Evolutionary conservation across 2,888 invertebrate genomes (phyloP).

Genomic region (Sinotaia quadrata): DNA sequence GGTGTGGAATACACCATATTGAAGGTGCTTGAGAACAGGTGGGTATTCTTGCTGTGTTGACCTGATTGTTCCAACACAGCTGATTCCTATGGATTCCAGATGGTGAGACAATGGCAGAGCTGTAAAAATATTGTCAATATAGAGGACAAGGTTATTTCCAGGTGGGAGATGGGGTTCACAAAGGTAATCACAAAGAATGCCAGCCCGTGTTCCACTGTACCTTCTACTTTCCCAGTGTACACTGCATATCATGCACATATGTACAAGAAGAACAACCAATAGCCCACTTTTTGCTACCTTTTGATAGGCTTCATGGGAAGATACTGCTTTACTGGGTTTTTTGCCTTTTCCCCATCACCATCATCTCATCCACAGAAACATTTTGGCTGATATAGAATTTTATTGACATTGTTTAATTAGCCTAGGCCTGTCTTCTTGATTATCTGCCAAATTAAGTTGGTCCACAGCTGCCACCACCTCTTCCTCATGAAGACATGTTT

Average conservation of each 20-base stretch:
- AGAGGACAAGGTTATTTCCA: constrained; percentile 1
- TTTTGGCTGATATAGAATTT: constrained; percentile 12
- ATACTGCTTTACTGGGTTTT: constrained; percentile 9
- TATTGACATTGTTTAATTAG: not conserved
- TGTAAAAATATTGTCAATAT: constrained; percentile 7
- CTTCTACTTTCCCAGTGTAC: constrained; percentile 3
- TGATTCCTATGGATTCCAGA: not conserved
- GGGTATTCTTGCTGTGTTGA: not conserved
- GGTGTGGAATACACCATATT: constrained; percentile 1
- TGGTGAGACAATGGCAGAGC: not conserved
- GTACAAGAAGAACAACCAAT: constrained; percentile 3
- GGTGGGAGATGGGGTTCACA: not conserved
- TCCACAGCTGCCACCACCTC: constrained; percentile 12
- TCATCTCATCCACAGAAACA: too few species aligned
- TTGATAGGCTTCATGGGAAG: constrained; percentile 13
- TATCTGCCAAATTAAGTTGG: too few species aligned
- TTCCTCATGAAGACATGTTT: not conserved
- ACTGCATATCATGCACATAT: constrained; percentile 12
- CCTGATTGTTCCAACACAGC: constrained; percentile 8
- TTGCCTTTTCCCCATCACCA: too few species aligned
- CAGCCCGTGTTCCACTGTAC: constrained; percentile 1
- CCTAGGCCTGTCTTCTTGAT: too few species aligned
- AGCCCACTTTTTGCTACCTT: too few species aligned
- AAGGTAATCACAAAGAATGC: not conserved
- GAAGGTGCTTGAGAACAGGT: not conserved